Evolutionary conservation across 2,888 invertebrate genomes (phyloP).

Genomic region (Boloria selene): DNA sequence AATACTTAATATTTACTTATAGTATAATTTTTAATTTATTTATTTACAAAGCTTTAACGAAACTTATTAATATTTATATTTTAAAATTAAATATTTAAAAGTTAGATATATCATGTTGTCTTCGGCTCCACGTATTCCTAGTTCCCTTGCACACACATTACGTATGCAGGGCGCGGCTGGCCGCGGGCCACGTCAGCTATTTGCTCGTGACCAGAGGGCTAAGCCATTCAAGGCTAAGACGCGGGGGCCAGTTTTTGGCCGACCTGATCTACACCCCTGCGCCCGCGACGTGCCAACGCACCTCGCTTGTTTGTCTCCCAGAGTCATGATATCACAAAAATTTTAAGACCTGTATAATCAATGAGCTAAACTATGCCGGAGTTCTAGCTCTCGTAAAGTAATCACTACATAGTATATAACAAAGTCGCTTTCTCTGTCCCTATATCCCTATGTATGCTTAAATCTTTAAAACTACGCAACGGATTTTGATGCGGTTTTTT

Average conservation of each 20-base stretch:
- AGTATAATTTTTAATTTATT: no score
- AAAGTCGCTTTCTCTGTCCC: no score
- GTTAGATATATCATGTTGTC: no score
- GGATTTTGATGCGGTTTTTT: no score
- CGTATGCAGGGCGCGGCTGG: constrained; percentile 79
- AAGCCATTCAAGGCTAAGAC: constrained; percentile 82
- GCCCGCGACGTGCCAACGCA: constrained; percentile 42
- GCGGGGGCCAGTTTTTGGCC: constrained; percentile 79
- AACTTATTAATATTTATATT: no score
- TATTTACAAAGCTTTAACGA: no score
- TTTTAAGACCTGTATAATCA: constrained; percentile 20
- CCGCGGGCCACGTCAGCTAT: constrained; percentile 81
- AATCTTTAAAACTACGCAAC: no score
- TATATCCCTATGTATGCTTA: no score
- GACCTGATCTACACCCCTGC: constrained; percentile 67
- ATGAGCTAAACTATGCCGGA: background rate
- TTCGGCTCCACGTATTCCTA: constrained; percentile 36
- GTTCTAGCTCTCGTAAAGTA: background rate
- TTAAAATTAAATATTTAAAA: no score
- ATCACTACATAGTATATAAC: no score
- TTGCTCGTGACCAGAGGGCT: constrained; percentile 80
- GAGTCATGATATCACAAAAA: constrained; percentile 37
- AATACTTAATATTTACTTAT: no score
- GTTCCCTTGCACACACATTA: constrained; percentile 59
- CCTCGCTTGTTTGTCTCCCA: constrained; percentile 38